These are phyloP conservation scores for Symphodus melops DNA, from an alignment of 2,113 vertebrate species.

Conservation along the genomic window DNA sequence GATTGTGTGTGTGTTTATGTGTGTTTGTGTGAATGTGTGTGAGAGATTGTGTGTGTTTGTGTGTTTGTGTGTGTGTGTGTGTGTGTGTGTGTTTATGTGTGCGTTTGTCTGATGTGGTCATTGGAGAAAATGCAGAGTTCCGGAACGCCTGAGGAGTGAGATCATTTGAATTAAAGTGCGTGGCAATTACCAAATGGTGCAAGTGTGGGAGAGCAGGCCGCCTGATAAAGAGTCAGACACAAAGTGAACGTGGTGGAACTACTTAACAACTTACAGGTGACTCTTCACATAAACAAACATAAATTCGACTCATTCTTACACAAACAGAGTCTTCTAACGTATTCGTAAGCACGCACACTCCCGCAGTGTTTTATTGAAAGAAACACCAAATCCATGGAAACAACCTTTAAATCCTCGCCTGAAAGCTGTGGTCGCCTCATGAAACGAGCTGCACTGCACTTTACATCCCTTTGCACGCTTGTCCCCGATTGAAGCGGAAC, in stretches of 20 bases:
- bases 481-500: constrained; percentile 47
- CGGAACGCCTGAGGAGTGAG: constrained; percentile 67
- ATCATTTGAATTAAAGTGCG: constrained; percentile 72
- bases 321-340: background rate
- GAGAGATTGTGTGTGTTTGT: background rate
- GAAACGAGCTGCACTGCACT: constrained; percentile 26
- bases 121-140: constrained; percentile 65
- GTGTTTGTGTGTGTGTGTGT: constrained; percentile 13
- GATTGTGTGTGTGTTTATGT: constrained; percentile 24
- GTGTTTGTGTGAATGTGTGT: constrained; percentile 30
- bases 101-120: constrained; percentile 58
- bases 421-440: constrained; percentile 41
- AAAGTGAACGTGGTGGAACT: constrained; percentile 52
- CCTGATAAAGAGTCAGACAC: constrained; percentile 46
- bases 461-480: constrained; percentile 45
- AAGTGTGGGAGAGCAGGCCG: constrained; percentile 57
- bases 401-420: constrained; percentile 47
- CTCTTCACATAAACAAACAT: constrained; percentile 53
- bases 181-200: constrained; percentile 69
- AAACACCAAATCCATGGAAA: constrained; percentile 53
- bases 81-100: constrained; percentile 22
- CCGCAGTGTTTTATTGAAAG: constrained; percentile 36
- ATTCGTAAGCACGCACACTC: background rate
- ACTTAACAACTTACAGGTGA: constrained; percentile 70
- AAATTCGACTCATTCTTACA: constrained; percentile 15